Base-by-base conservation (phyloP, 2,888 invertebrate genomes). In the Elaeidobius kamerunicus region DNA sequence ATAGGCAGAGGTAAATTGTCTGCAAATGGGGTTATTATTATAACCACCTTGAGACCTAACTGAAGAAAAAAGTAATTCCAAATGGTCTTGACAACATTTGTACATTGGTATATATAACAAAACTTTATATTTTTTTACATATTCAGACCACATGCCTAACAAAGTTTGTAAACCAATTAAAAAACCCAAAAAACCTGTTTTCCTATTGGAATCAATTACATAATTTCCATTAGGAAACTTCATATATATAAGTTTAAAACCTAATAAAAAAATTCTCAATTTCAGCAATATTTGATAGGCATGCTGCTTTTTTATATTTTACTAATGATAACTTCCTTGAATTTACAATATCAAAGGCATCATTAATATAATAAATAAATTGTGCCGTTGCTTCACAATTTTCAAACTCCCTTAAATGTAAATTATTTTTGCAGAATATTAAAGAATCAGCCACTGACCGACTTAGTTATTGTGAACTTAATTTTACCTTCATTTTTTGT, bases 261-360 rank as follows among this genome's bases (percentile, higher is more conserved):
- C 27, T 20, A 30, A 14, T n/a, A 12, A 35, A 35, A 15, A 16
- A n/a, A 9, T 17, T 7, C 27, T 12, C 30, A 30, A 30, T 45
- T 16, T 45, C 11, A 5, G 34, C 36, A 14, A 36, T 45, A 38
- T 40, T 45, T n/a, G 11, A 38, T 35, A n/a, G n/a, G 14, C 36
- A 35, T 19, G 36, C 34, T 40, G 47, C 47, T 35, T 50, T 51
- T 38, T 50, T 43, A 30, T 30, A 52, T 23, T 20, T 16, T 15
- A 42, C 42, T 16, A 52, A 35, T 7, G 49, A 35, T 20, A 54
- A 27, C 32, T 54, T 51, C 14, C 42, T 51, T 9, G 49, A 51
- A 54, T 54, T 52, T 30, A 48, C 32, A 34, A 52, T 32, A 34
- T 52, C 52, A 32, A 52, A 52, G 15, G 23, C 34, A 47, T 48